phyloP scores from a whole-genome alignment of 1,140 invertebrate species.

The Brachionus rubens region DNA sequence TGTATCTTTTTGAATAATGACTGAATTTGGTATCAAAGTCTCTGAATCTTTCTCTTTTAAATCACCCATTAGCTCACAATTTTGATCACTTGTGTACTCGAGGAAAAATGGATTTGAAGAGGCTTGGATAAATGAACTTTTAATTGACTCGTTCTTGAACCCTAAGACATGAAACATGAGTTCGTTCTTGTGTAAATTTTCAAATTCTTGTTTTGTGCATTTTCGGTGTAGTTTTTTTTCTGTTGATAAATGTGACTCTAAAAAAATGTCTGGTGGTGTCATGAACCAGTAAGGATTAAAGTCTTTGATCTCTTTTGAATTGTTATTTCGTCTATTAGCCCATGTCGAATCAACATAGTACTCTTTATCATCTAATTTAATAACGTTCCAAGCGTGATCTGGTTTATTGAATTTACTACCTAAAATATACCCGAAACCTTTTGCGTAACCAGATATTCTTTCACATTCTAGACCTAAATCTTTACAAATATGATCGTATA shows the following conservation, averaged over 20 bases:
- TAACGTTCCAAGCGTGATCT: slow-evolving; percentile 13
- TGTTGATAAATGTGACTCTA: slow-evolving; percentile 10
- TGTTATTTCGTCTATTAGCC: not conserved
- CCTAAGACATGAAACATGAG: not conserved
- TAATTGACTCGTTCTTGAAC: not conserved
- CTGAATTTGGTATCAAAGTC: not conserved
- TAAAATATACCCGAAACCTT: not conserved
- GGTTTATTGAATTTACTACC: not conserved
- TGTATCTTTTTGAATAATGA: slow-evolving; percentile 6
- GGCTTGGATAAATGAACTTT: not conserved
- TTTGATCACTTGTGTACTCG: not conserved
- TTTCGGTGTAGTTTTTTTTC: slow-evolving; percentile 16
- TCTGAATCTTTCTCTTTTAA: not conserved
- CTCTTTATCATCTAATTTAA: not conserved
- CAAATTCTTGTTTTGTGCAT: not conserved
- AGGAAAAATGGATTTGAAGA: not conserved
- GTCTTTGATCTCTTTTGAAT: not conserved
- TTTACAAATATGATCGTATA: not conserved
- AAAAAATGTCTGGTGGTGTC: slow-evolving; percentile 6
- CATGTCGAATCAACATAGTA: slow-evolving; percentile 14
- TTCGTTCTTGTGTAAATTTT: not conserved
- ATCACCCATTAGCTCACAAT: not conserved
- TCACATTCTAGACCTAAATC: not conserved
- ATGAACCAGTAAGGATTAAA: not conserved
- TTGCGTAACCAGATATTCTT: not conserved